These are phyloP conservation scores for Varecia variegata DNA, from an alignment of 2,797 vertebrate species.

Conservation along the genomic window DNA sequence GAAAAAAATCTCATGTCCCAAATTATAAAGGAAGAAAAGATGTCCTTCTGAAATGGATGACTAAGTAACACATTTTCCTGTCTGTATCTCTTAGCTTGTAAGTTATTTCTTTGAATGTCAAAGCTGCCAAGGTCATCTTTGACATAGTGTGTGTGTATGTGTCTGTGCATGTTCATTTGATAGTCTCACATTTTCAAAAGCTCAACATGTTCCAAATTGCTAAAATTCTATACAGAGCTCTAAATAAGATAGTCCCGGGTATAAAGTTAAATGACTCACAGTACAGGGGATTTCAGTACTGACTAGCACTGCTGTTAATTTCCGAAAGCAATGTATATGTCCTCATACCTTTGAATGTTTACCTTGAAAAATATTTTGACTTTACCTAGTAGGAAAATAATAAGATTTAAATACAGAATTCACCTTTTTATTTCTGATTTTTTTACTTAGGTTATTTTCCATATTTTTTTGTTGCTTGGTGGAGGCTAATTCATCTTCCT, in stretches of 20 bases:
- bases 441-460: background rate
- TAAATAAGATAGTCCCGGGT: background rate
- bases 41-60: background rate
- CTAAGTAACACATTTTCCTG: background rate
- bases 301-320: background rate
- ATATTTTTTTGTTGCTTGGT: background rate
- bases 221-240: background rate
- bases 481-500: conserved; percentile 58
- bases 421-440: background rate
- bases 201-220: background rate
- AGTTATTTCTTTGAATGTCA: conserved; percentile 16
- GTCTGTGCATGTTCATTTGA: background rate
- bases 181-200: background rate
- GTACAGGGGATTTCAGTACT: background rate
- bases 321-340: background rate
- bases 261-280: background rate
- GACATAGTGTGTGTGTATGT: background rate
- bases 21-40: background rate
- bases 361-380: background rate
- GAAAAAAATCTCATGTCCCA: background rate
- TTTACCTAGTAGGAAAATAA: background rate
- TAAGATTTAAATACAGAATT: conserved; percentile 17
- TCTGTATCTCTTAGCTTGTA: background rate
- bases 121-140: conserved; percentile 25
- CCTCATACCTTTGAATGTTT: conserved; percentile 5